Base-by-base conservation (phyloP, 2,888 invertebrate species). In the Tetranychus piercei region DNA sequence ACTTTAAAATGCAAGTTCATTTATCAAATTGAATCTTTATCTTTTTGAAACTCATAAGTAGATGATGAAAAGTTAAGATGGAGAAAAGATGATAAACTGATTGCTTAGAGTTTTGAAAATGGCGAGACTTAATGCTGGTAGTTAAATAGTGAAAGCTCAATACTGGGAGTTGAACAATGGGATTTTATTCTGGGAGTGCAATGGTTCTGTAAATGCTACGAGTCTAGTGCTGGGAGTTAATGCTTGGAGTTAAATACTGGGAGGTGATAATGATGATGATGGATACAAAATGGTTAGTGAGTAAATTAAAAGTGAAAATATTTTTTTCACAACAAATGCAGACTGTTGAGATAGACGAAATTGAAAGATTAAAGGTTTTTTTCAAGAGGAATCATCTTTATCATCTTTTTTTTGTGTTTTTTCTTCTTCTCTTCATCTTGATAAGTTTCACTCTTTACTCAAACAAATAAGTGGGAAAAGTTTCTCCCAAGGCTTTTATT, bases 181-280 rank as follows among this genome's bases (percentile, higher is more conserved):
- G 34, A 34, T 3, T n/a, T n/a, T n/a, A n/a, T 34, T 34, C 3
- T 34, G 34, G 5, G 34, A 34, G 34, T 34, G 3, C 34, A 34
- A 34, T 34, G n/a, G n/a, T n/a, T n/a, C n/a, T n/a, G 34, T 34
- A 5, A 34, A 34, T 34, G 34, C 34, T 34, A 23, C 2, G 3
- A 23, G 23, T 23, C 3, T 3, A 23, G 1, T 23, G 23, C 23
- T 23, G 23, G 23, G 23, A 23, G 23, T 23, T 23, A 23, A 23
- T 23, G 64, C 4, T 18, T 64, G 64, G 15, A 65, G 15, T n/a
- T 65, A 65, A 65, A 18, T 65, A 15, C 15, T 65, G 15, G 18
- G 65, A 65, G n/a, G 20, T 66, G 20, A 66, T 66, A 34, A 66
- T 66, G 11, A 66, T 66, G 66, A 66, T 65, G 65, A 66, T 18